These are phyloP conservation scores for Ectobius pallidus DNA, from an alignment of 2,888 invertebrate species.

Conservation along the genomic window DNA sequence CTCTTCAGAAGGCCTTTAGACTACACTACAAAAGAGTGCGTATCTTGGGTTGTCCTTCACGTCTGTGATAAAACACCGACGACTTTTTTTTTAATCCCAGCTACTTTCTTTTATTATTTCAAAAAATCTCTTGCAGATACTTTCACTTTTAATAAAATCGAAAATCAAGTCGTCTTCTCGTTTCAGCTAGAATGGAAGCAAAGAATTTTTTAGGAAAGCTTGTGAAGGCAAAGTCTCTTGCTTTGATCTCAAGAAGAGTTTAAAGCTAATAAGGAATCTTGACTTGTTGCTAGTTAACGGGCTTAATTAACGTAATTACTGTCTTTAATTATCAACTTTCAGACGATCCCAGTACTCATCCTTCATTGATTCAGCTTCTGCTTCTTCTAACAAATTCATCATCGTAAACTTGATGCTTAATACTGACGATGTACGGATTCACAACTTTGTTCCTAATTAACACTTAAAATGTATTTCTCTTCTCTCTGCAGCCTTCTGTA, in stretches of 20 bases:
- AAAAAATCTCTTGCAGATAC: too few relatives aligned
- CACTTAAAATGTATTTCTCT: slow-evolving; percentile 1
- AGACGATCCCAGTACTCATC: slow-evolving; percentile 8
- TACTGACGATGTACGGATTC: not conserved
- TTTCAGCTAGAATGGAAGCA: too few relatives aligned
- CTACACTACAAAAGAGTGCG: too few relatives aligned
- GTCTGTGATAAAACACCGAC: too few relatives aligned
- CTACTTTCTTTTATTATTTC: too few relatives aligned
- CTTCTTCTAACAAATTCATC: not conserved
- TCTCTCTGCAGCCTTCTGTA: not conserved
- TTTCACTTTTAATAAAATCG: too few relatives aligned
- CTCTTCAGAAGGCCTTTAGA: too few relatives aligned
- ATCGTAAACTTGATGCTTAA: slow-evolving; percentile 17
- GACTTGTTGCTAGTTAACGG: slow-evolving; percentile 20
- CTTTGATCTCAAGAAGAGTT: slow-evolving; percentile 23
- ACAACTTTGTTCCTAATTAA: slow-evolving; percentile 18
- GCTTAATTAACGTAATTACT: slow-evolving; percentile 28
- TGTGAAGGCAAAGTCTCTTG: not conserved
- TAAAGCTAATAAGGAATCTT: slow-evolving; percentile 28
- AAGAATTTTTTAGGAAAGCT: too few relatives aligned
- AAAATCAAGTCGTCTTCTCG: too few relatives aligned
- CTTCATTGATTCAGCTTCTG: slow-evolving; percentile 11
- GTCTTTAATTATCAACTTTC: slow-evolving; percentile 23
- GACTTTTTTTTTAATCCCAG: too few relatives aligned
- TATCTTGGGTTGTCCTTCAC: too few relatives aligned